Evolutionary conservation across 2,113 vertebrate genomes (phyloP), one percentile per base, ranked within the genome.

Genomic region (Porphyrio hochstetteri): DNA sequence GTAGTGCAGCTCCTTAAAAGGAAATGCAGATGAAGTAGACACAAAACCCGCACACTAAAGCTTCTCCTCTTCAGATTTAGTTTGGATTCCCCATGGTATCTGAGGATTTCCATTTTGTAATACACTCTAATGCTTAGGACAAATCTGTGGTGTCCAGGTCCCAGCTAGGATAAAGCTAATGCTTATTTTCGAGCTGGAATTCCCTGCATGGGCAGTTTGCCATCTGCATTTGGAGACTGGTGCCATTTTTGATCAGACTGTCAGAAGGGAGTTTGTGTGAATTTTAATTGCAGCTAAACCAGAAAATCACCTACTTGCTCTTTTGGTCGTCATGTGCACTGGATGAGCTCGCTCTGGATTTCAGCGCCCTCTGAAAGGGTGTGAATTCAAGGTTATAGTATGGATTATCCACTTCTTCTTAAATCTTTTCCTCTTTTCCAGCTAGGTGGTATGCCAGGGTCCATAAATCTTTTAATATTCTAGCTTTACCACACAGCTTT

Each of bases 401-500:
- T 23, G 36, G 87, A 55, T 52, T 82, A 83, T 24, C 46, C 38
- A 36, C 53, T 90, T 75, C 6, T 61, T 63, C 64, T 64, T 60
- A 69, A 86, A 44, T 63, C 33, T 86, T 92, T 80, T 77, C 59
- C 9, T 82, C 46, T 91, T 74, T 76, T 85, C 86, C 78, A 91
- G 61, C 53, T 76, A 89, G 91, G 57, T 92, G 63, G 56, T 86
- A 93, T 36, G 40, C 69, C 76, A 61, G 56, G 71, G 25, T 60
- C 59, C 76, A 83, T 42, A 93, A 94, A 74, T n/a, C 40, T 88
- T 60, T 93, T 90, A 77, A 68, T 78, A 94, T 74, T 93, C 85
- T 61, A 75, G 33, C 33, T 86, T 93, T 78, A 77, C 46, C 68
- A 42, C 60, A 60, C 19, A 93, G 85, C 68, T 93, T 96, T 94